Evolutionary conservation across 1,140 invertebrate species (phyloP), one percentile per base, ranked within the genome.

Genomic region (Drosophila seguyi): DNA sequence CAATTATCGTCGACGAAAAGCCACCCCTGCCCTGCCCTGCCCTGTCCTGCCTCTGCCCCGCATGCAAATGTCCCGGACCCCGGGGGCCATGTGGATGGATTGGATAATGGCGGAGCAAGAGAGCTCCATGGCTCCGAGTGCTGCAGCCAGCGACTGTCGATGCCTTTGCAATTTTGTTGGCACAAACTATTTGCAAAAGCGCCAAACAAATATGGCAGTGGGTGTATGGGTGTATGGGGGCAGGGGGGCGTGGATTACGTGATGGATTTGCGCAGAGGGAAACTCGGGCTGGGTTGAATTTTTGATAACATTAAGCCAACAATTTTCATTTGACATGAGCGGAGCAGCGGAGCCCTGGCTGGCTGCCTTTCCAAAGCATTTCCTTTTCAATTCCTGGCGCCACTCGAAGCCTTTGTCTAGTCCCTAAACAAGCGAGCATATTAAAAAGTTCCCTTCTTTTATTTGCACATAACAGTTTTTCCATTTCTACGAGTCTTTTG

Each of bases 261-360:
- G 83, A 59, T 67, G 77, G 58, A 67, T 68, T 76, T 72, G 65
- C 34, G 31, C 53, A 29, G 55, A 41, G 55, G 48, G 36, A 56
- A 53, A 41, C 22, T 14, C 6, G 16, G 22, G 44, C 42, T 20
- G 66, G 22, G 60, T 56, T 83, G 81, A 83, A 87, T 83, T 87
- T 87, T 79, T 79, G 79, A 88, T 87, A 80, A 76, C 85, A 79
- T 88, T 76, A 80, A 88, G 80, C 66, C 71, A 87, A 87, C 83
- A 72, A 55, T 82, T 86, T 87, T 86, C 75, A 87, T 87, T 86
- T 87, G 83, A 87, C 75, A 79, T 79, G 65, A 71, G 52, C 59
- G 36, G 22, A n/a, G 25, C 13, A 11, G 29, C 3, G 22, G 14
- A 25, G 45, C 6, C 0, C 8, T 5, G 16, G 16, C 36, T 29